Evolutionary conservation across 2,113 vertebrate species (phyloP).

Genomic region (Brachypodius melanocephalos): DNA sequence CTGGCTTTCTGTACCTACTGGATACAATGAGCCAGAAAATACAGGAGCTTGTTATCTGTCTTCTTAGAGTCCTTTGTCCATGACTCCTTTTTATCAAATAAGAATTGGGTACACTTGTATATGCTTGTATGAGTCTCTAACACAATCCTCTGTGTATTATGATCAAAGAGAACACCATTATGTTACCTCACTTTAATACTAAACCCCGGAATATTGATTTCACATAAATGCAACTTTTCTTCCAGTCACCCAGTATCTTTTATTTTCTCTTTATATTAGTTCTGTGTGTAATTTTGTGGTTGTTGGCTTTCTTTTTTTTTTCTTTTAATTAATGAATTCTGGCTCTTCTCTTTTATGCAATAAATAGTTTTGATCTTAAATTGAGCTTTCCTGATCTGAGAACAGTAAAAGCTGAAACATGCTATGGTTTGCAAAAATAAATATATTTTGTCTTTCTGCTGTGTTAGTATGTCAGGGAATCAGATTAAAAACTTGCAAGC

Average conservation of each 20-base stretch:
- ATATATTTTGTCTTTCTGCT: not conserved
- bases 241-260: not conserved
- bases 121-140: not conserved
- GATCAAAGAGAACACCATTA: not conserved
- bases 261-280: not conserved
- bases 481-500: not conserved
- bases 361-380: conserved; percentile 13
- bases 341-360: not conserved
- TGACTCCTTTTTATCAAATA: not conserved
- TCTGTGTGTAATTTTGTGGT: not conserved
- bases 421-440: not conserved
- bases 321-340: not conserved
- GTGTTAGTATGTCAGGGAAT: not conserved
- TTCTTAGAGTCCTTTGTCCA: not conserved
- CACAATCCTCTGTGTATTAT: not conserved
- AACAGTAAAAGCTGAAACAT: not conserved
- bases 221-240: not conserved
- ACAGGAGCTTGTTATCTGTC: not conserved
- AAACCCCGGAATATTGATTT: not conserved
- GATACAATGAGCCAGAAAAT: not conserved
- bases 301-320: accelerated
- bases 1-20: not conserved
- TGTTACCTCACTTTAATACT: not conserved
- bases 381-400: not conserved
- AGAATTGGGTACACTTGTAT: not conserved